phyloP scores from a whole-genome alignment of 2,113 vertebrate genomes.

The Taxidea taxus region DNA sequence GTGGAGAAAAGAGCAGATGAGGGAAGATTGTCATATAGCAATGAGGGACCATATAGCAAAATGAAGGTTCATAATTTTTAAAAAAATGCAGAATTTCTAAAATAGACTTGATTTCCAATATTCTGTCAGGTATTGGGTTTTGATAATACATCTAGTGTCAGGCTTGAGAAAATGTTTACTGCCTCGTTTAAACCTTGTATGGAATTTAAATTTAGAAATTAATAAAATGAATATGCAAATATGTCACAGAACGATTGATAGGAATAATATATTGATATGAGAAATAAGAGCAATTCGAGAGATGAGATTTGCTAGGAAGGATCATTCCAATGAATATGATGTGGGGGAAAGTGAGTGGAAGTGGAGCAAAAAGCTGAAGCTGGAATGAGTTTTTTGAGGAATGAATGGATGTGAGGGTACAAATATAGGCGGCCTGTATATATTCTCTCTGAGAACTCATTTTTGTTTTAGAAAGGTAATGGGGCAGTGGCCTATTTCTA shows the following conservation, averaged over 20 bases:
- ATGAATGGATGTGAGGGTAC: not conserved
- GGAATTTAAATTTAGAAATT: constrained; percentile 1
- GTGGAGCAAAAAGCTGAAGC: not conserved
- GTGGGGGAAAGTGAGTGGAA: not conserved
- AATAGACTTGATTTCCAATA: not conserved
- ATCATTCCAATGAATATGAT: not conserved
- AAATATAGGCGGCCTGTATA: not conserved
- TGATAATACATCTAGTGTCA: not conserved
- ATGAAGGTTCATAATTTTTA: not conserved
- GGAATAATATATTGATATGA: not conserved
- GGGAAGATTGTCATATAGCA: not conserved
- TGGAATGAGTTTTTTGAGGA: not conserved
- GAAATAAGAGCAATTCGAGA: constrained; percentile 15
- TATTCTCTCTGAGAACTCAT: not conserved
- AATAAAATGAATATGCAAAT: not conserved
- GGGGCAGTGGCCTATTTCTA: not conserved
- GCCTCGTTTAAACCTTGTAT: not conserved
- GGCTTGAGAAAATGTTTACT: not conserved
- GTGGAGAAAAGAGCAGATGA: not conserved
- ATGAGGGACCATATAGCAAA: not conserved
- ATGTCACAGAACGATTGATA: not conserved
- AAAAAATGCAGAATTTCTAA: not conserved
- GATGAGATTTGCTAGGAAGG: not conserved
- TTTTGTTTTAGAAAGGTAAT: constrained; percentile 42
- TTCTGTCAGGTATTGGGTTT: not conserved